phyloP scores from a whole-genome alignment of 2,113 vertebrate species.

The Apodemus speciosus region DNA sequence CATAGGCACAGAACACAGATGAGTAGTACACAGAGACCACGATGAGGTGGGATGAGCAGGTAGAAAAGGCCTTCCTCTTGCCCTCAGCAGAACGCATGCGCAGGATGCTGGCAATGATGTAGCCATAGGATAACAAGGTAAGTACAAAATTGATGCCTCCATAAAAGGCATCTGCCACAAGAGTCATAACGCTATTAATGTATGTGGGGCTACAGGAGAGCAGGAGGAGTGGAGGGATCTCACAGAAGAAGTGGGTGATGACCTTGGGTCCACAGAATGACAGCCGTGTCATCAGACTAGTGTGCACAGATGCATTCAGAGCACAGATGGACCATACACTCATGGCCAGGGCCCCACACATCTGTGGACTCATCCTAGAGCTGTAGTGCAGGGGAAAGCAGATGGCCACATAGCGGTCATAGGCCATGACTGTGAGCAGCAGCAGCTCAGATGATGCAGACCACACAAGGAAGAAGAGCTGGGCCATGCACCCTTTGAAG shows the following conservation, averaged over 20 bases:
- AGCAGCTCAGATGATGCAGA: neutral
- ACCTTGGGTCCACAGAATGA: slow-evolving; percentile 41
- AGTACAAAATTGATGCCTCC: slow-evolving; percentile 24
- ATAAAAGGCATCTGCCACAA: slow-evolving; percentile 27
- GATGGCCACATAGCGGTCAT: slow-evolving; percentile 12
- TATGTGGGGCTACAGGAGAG: slow-evolving; percentile 39
- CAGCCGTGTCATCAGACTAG: slow-evolving; percentile 11
- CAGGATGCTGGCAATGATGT: neutral
- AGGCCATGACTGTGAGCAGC: slow-evolving; percentile 31
- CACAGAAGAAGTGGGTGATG: slow-evolving; percentile 56
- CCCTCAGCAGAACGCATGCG: neutral
- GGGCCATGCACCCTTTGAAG: neutral
- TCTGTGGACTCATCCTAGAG: neutral
- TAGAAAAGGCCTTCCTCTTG: slow-evolving; percentile 38
- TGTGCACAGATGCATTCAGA: slow-evolving; percentile 22
- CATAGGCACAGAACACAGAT: slow-evolving; percentile 20
- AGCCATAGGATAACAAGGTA: neutral
- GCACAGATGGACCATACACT: slow-evolving; percentile 9
- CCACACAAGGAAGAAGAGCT: slow-evolving; percentile 60
- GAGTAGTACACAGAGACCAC: slow-evolving; percentile 27
- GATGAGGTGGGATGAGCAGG: slow-evolving; percentile 35
- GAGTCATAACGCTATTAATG: neutral
- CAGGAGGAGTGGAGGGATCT: neutral
- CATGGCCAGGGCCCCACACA: neutral
- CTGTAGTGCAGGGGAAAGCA: slow-evolving; percentile 36